A percentile compares a stretch with the other conserved stretches of the same genome.
phyloP scores from a whole-genome alignment of 2,113 vertebrate genomes.

The Takifugu bimaculatus region DNA sequence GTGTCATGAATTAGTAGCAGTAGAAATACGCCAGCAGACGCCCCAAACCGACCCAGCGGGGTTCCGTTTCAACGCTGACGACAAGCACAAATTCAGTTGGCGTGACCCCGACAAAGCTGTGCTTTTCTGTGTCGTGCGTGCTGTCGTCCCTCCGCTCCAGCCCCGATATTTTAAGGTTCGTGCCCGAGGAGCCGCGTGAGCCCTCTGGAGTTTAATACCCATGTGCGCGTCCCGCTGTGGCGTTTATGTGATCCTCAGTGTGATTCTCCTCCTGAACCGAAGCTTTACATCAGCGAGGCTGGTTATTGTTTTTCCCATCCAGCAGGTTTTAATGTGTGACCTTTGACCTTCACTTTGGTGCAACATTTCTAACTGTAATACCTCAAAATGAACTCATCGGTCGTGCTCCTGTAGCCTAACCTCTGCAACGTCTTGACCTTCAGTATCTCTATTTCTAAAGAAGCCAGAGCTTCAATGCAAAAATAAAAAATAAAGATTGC shows the following conservation, averaged over 20 bases:
- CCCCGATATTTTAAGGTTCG: constrained; percentile 26
- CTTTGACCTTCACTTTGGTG: constrained; percentile 21
- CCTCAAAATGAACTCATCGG: constrained; percentile 46
- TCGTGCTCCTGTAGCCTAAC: constrained; percentile 12
- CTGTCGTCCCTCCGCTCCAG: constrained; percentile 23
- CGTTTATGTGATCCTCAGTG: constrained; percentile 31
- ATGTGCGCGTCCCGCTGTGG: constrained; percentile 50
- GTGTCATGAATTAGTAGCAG: no score
- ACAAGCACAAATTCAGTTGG: constrained; percentile 43
- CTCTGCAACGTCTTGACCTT: constrained; percentile 10
- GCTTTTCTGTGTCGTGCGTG: constrained; percentile 48
- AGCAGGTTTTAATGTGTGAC: constrained; percentile 12
- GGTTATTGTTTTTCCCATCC: no score
- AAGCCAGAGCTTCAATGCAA: constrained; percentile 35
- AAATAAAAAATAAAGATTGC: constrained; percentile 28
- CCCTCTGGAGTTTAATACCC: constrained; percentile 33
- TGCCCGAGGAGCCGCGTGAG: constrained; percentile 14
- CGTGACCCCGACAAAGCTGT: constrained; percentile 39
- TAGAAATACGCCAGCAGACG: constrained; percentile 29
- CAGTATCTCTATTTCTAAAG: constrained; percentile 25
- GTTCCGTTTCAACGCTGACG: constrained; percentile 9
- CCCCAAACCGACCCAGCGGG: constrained; percentile 21
- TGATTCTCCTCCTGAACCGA: constrained; percentile 4
- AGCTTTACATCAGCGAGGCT: no score
- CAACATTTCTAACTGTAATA: constrained; percentile 41